A percentile compares a stretch with the other conserved stretches of the same genome.
Evolutionary conservation across 2,797 vertebrate genomes (phyloP).

Genomic region (Aselliscus stoliczkanus): DNA sequence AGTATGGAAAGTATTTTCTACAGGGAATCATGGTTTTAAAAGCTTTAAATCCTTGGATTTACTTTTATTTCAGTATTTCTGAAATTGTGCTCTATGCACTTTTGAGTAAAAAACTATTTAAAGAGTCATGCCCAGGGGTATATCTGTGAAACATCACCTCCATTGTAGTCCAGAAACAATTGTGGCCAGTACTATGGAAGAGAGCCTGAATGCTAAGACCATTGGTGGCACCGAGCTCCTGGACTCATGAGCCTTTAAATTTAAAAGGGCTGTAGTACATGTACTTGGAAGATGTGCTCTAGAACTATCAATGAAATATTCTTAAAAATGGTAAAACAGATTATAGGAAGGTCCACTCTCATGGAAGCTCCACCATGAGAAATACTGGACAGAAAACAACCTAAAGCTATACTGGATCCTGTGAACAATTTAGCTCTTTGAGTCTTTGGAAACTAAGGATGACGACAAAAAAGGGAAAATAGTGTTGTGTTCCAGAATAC

Average conservation of each 20-base stretch:
- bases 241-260: neutral
- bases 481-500: neutral
- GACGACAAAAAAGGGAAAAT: neutral
- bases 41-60: neutral
- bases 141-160: neutral
- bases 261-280: neutral
- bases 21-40: neutral
- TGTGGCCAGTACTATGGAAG: neutral
- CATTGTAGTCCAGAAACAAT: neutral
- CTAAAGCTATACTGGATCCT: neutral
- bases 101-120: neutral
- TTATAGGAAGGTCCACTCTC: neutral
- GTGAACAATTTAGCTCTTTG: neutral
- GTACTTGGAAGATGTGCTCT: neutral
- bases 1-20: neutral
- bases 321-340: neutral
- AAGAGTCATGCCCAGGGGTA: neutral
- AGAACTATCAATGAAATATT: neutral
- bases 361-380: neutral
- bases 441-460: neutral
- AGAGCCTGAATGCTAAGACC: neutral
- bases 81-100: neutral
- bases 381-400: neutral
- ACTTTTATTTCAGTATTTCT: neutral
- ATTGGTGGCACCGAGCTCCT: neutral